Evolutionary conservation across 2,888 invertebrate species (phyloP).

Genomic region (Drosophila cognata): DNA sequence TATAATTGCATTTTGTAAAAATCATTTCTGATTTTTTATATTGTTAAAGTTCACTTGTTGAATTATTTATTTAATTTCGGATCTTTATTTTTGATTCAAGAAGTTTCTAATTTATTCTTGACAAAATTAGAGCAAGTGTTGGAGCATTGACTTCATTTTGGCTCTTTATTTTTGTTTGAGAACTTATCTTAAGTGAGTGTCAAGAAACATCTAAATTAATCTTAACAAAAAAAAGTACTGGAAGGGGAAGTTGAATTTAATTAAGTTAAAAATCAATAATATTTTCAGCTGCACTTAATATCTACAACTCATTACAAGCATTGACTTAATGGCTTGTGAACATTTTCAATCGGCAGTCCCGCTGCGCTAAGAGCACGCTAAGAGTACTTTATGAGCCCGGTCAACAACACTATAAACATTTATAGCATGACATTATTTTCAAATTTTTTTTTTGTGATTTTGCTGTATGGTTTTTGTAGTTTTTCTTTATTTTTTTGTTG

Average conservation of each 20-base stretch:
- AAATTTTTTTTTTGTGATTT: constrained; percentile 9
- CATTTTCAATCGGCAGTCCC: neutral
- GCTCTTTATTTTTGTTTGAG: neutral
- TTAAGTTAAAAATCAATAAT: neutral
- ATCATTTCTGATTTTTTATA: neutral
- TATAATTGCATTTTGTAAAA: neutral
- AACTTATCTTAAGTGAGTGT: too few relatives aligned
- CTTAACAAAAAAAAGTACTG: neutral
- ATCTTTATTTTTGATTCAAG: neutral
- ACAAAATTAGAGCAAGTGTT: neutral
- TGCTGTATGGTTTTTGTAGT: constrained; percentile 15
- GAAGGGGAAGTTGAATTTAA: neutral
- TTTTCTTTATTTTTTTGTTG: constrained; percentile 1
- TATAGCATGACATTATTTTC: constrained; percentile 71
- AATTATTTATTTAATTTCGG: neutral
- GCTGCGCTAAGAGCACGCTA: constrained; percentile 15
- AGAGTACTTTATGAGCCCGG: constrained; percentile 63
- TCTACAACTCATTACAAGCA: neutral
- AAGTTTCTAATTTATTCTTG: neutral
- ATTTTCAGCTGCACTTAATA: neutral
- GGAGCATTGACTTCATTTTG: neutral
- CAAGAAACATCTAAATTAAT: neutral
- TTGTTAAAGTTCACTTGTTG: neutral
- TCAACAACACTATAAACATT: constrained; percentile 66
- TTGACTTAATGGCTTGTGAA: constrained; percentile 28